Evolutionary conservation across 1,140 invertebrate species (phyloP).

Genomic region (Micrasema longulum): DNA sequence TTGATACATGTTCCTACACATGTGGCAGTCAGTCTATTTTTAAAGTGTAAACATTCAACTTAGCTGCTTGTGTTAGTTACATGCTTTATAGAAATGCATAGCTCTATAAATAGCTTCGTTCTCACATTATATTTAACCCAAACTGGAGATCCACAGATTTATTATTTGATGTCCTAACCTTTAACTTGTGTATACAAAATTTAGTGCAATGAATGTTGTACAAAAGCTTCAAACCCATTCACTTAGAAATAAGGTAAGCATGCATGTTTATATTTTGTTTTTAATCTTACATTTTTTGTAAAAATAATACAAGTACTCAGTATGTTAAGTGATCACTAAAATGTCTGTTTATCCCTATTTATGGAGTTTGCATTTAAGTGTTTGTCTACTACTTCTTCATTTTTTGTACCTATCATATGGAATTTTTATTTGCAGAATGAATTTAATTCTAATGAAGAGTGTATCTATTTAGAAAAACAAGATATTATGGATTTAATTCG

Average conservation of each 20-base stretch:
- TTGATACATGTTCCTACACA: too few species aligned
- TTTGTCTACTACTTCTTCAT: too few species aligned
- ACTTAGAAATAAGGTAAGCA: slow-evolving; percentile 6
- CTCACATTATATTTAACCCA: slow-evolving; percentile 25
- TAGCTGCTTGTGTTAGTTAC: too few species aligned
- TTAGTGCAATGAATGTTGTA: slow-evolving; percentile 10
- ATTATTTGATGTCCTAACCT: slow-evolving; percentile 18
- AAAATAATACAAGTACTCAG: too few species aligned
- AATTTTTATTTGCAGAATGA: slow-evolving; percentile 1
- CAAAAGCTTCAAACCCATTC: slow-evolving; percentile 16
- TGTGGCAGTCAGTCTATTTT: slow-evolving; percentile 13
- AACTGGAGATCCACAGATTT: neutral
- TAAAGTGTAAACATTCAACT: slow-evolving; percentile 28
- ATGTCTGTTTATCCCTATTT: too few species aligned
- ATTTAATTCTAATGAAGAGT: neutral
- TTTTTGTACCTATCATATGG: neutral
- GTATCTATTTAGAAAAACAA: neutral
- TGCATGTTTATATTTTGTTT: neutral
- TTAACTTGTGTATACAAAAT: neutral
- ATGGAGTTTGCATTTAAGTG: too few species aligned
- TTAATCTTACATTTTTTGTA: slow-evolving; percentile 2
- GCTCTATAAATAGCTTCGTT: slow-evolving; percentile 30
- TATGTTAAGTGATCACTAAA: too few species aligned
- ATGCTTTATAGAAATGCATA: slow-evolving; percentile 13
- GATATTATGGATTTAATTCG: slow-evolving; percentile 11